A percentile compares a stretch with the other conserved stretches of the same genome.
Conservation (phyloP, 2,797 vertebrate species). For the Acridotheres tristis region DNA sequence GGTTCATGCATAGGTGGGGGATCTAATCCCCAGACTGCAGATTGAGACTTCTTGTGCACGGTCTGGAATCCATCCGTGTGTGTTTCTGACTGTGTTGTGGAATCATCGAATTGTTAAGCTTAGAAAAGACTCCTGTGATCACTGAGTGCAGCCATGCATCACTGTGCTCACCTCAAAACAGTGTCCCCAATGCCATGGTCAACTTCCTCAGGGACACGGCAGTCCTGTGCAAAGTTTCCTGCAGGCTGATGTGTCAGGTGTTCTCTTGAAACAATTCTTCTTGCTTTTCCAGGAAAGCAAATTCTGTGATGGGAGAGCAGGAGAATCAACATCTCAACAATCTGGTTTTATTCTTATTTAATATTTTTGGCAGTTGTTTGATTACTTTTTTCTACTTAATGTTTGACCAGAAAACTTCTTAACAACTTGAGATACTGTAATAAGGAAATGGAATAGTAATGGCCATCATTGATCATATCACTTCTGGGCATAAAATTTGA, state of each 20-base stretch:
- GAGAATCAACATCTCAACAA: background rate
- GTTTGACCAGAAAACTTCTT: background rate
- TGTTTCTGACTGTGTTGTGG: background rate
- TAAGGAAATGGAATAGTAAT: background rate
- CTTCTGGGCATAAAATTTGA: background rate
- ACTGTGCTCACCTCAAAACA: background rate
- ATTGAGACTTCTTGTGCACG: background rate
- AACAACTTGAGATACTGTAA: background rate
- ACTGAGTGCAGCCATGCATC: fast-evolving
- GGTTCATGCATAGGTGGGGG: fast-evolving
- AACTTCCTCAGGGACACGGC: background rate
- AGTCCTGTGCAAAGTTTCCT: background rate
- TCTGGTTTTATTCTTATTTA: background rate
- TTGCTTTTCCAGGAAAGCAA: background rate
- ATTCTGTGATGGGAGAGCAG: background rate
- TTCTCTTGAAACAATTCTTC: background rate
- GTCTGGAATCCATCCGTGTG: background rate
- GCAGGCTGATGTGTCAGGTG: background rate
- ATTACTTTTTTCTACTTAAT: background rate
- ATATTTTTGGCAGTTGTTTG: background rate
- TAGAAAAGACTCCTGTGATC: background rate
- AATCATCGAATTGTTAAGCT: too few relatives aligned
- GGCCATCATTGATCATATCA: background rate
- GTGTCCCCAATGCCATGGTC: background rate
- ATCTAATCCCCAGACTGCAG: background rate